phyloP scores from a whole-genome alignment of 1,140 invertebrate species.

The Drosophila trapezifrons region DNA sequence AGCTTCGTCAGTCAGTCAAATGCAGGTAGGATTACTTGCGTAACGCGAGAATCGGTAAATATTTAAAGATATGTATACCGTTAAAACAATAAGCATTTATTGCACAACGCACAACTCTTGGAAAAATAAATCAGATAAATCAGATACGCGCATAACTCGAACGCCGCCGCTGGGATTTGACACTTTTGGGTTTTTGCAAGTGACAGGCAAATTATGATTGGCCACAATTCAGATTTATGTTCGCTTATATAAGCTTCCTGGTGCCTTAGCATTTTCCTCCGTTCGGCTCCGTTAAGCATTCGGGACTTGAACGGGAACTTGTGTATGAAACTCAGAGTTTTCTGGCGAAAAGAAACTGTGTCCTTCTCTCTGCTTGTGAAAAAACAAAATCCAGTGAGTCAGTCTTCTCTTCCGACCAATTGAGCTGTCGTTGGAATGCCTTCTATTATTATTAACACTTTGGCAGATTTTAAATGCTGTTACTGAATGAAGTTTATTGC shows the following conservation, averaged over 20 bases:
- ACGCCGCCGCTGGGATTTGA: slow-evolving; percentile 3
- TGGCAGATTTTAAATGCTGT: slow-evolving; percentile 3
- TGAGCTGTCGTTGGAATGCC: neutral
- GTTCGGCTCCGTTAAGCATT: neutral
- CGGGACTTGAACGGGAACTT: neutral
- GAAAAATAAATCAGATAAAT: slow-evolving; percentile 23
- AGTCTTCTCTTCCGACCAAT: neutral
- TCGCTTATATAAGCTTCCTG: slow-evolving; percentile 10
- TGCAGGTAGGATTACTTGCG: neutral
- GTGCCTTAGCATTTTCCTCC: neutral
- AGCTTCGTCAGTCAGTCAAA: slow-evolving; percentile 5
- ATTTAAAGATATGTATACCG: neutral
- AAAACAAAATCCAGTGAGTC: neutral
- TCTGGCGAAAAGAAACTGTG: neutral
- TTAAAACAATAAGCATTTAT: slow-evolving; percentile 19
- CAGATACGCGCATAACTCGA: slow-evolving; percentile 32
- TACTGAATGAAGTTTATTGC: slow-evolving; percentile 10
- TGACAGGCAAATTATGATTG: slow-evolving; percentile 36
- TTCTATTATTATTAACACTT: slow-evolving; percentile 12
- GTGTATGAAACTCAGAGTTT: no score
- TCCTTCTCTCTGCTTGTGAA: neutral
- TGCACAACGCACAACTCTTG: neutral
- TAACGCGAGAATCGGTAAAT: slow-evolving; percentile 3
- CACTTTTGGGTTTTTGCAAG: slow-evolving; percentile 22
- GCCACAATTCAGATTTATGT: slow-evolving; percentile 37